Base-by-base conservation (phyloP, 2,888 invertebrate genomes). In the Drosophila macrospina region DNA sequence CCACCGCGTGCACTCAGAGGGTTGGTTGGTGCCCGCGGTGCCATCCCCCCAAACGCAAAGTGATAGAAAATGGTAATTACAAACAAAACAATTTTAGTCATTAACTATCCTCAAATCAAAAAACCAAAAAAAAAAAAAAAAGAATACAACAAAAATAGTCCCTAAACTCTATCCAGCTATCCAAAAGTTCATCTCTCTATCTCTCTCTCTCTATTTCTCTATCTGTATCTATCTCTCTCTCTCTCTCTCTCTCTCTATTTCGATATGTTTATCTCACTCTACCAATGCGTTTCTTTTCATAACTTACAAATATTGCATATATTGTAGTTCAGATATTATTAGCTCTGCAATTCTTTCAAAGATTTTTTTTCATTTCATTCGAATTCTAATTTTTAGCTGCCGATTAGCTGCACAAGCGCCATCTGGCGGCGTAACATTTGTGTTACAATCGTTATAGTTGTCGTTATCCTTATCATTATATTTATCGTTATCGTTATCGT, bases 31-130 rank as follows among this genome's bases (percentile, higher is more conserved):
- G 78, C 81, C 81, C 87, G 89, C 87, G 82, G 89, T 80, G 86
- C 86, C 87, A 86, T 88, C 81, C 86, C 87, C 73, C 84, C 74
- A 69, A 84, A 87, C 86, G 84, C 86, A 83, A 88, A 91, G 91
- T 89, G 84, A 90, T 91, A 91, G 88, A 90, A 90, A 89, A 90
- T 90, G 90, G 90, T 90, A 90, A 90, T 88, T 90, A 85, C 89
- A 88, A 88, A 63, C 66, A 76, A 72, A 83, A 64, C 86, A 82
- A 86, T 86, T 79, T 65, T 82, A 82, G 84, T 88, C 78, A 83
- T 88, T 78, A 85, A 85, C 78, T 67, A 62, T 56, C 65, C 69
- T 60, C 28, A 41, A 54, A 37, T 41, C 45, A 28, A 41, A 42
- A 37, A 11, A 62, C n/a, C n/a, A 20, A 41, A 54, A 34, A 41